phyloP scores from a whole-genome alignment of 2,113 vertebrate species.

The Pleuronectes platessa region DNA sequence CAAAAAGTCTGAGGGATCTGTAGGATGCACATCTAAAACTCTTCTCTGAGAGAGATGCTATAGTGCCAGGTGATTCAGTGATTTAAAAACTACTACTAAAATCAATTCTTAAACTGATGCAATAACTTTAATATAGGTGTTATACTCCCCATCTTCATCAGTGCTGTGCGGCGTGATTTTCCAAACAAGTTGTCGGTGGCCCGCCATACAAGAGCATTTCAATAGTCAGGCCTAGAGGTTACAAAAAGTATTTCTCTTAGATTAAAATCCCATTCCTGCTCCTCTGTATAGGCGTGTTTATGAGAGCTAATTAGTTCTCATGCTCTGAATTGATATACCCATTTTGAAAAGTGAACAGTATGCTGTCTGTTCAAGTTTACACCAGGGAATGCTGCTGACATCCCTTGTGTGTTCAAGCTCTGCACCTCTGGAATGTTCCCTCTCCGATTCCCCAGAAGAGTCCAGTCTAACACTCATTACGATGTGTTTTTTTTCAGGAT shows the following conservation, averaged over 20 bases:
- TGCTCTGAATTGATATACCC: background rate
- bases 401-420: slow-evolving; percentile 36
- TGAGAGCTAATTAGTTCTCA: slow-evolving; percentile 24
- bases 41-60: background rate
- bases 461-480: slow-evolving; percentile 23
- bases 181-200: background rate
- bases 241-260: background rate
- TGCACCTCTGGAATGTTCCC: background rate
- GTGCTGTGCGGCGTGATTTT: background rate
- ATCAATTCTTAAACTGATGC: background rate
- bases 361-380: slow-evolving; percentile 28
- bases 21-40: background rate
- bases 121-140: background rate
- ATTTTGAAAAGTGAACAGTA: background rate
- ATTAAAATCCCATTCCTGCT: background rate
- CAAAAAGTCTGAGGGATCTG: background rate
- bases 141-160: background rate
- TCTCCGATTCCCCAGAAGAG: slow-evolving; percentile 29
- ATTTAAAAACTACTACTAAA: background rate
- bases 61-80: background rate
- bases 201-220: background rate
- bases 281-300: slow-evolving; percentile 5
- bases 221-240: background rate
- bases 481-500: slow-evolving; percentile 26
- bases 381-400: slow-evolving; percentile 33